phyloP scores from a whole-genome alignment of 2,888 invertebrate genomes.

The Stramonita haemastoma region DNA sequence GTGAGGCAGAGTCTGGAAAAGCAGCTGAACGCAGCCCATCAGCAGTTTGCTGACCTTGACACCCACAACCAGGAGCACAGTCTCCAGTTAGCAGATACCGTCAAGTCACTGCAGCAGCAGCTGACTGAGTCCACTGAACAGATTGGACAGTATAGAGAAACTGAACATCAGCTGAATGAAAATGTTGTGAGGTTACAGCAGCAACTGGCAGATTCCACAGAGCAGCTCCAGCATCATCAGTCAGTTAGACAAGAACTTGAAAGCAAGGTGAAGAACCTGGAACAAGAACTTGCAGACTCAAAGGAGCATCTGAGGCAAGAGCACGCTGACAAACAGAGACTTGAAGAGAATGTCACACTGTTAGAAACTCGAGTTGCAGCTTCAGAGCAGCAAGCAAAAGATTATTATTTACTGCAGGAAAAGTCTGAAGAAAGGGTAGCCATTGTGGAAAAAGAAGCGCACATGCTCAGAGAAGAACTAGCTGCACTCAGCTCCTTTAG shows the following conservation, averaged over 20 bases:
- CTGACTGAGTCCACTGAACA: slow-evolving; percentile 31
- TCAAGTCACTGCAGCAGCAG: slow-evolving; percentile 35
- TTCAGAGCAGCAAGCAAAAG: slow-evolving; percentile 20
- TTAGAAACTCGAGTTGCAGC: background rate
- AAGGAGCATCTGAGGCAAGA: slow-evolving; percentile 18
- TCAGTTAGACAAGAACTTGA: slow-evolving; percentile 23
- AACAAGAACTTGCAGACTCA: slow-evolving; percentile 31
- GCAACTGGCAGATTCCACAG: slow-evolving; percentile 27
- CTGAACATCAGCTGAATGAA: background rate
- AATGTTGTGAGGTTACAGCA: slow-evolving; percentile 9
- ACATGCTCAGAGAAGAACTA: slow-evolving; percentile 21
- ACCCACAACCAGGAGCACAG: background rate
- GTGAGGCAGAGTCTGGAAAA: slow-evolving; percentile 26
- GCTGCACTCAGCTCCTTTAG: background rate
- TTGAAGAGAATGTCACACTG: background rate
- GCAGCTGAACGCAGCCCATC: slow-evolving; percentile 25
- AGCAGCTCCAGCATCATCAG: background rate
- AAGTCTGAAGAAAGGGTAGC: background rate
- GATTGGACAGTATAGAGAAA: background rate
- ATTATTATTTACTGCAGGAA: background rate
- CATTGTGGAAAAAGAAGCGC: background rate
- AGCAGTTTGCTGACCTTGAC: slow-evolving; percentile 10
- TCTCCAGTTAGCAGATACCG: slow-evolving; percentile 19
- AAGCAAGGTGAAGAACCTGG: slow-evolving; percentile 14
- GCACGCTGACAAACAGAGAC: background rate